Conservation (phyloP, 2,113 vertebrate genomes). For the Glaucidium brasilianum region DNA sequence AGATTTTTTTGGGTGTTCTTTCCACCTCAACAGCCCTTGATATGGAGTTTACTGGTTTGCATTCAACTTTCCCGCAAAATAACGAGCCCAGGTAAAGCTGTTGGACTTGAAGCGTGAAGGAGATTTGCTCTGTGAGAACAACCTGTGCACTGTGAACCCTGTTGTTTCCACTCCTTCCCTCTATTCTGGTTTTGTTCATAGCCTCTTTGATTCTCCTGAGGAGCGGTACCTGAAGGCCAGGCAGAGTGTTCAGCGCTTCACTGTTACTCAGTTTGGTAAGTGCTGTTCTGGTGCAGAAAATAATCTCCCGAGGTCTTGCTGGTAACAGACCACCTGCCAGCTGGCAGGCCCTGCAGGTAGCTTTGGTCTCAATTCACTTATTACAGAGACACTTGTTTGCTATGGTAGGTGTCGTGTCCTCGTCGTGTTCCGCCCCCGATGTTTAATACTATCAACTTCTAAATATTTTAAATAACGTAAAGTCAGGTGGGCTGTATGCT, state of each 20-base stretch:
- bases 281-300: not conserved
- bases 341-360: not conserved
- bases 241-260: constrained; percentile 64
- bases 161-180: accelerated
- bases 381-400: not conserved
- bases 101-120: not conserved
- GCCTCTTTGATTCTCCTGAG: constrained; percentile 68
- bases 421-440: no score
- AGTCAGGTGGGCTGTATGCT: not conserved
- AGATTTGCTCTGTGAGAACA: not conserved
- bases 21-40: constrained; percentile 61
- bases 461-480: not conserved
- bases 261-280: constrained; percentile 75
- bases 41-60: constrained; percentile 74
- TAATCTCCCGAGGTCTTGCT: accelerated
- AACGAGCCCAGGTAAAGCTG: constrained; percentile 66
- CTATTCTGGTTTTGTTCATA: not conserved
- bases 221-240: constrained; percentile 71
- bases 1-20: not conserved
- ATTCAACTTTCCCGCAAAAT: not conserved
- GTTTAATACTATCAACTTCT: not conserved
- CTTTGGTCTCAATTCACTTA: not conserved
- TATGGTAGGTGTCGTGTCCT: not conserved
- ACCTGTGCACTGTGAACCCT: no score
- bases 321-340: not conserved